These are phyloP conservation scores for Papilio elwesi DNA, from an alignment of 2,888 invertebrate genomes.

Conservation along the genomic window DNA sequence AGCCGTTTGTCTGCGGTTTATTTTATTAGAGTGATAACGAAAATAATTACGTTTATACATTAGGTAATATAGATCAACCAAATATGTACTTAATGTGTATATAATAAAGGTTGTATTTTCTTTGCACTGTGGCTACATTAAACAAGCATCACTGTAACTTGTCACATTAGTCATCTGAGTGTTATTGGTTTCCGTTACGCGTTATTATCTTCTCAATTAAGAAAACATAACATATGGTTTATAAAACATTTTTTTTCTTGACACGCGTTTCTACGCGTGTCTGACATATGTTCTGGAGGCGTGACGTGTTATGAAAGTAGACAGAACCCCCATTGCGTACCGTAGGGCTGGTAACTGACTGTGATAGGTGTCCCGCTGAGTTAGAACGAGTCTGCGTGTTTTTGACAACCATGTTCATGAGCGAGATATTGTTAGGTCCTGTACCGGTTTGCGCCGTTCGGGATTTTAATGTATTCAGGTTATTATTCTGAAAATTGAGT, in stretches of 20 bases:
- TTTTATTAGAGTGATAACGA: conserved; percentile 11
- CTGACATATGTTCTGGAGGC: conserved; percentile 62
- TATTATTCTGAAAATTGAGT: conserved; percentile 38
- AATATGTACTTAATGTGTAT: background rate
- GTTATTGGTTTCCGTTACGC: conserved; percentile 39
- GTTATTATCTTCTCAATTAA: conserved; percentile 51
- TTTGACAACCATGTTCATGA: conserved; percentile 68
- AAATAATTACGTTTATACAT: conserved; percentile 1
- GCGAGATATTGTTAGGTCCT: conserved; percentile 55
- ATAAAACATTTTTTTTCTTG: conserved; percentile 49
- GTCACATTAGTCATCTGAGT: conserved; percentile 40
- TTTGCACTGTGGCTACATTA: conserved; percentile 8
- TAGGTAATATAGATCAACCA: background rate
- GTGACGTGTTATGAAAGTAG: conserved; percentile 60
- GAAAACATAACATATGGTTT: conserved; percentile 49
- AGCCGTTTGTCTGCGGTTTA: conserved; percentile 9
- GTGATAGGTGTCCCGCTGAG: conserved; percentile 55
- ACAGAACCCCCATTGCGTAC: conserved; percentile 46
- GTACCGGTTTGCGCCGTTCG: conserved; percentile 45
- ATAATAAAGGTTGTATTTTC: background rate
- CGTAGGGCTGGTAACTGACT: conserved; percentile 53
- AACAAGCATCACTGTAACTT: conserved; percentile 18
- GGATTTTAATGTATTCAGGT: conserved; percentile 37
- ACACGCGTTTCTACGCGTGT: conserved; percentile 52
- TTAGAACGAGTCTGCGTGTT: conserved; percentile 56